Conservation (phyloP, 1,140 invertebrate species). For the Temnothorax longispinosus region DNA sequence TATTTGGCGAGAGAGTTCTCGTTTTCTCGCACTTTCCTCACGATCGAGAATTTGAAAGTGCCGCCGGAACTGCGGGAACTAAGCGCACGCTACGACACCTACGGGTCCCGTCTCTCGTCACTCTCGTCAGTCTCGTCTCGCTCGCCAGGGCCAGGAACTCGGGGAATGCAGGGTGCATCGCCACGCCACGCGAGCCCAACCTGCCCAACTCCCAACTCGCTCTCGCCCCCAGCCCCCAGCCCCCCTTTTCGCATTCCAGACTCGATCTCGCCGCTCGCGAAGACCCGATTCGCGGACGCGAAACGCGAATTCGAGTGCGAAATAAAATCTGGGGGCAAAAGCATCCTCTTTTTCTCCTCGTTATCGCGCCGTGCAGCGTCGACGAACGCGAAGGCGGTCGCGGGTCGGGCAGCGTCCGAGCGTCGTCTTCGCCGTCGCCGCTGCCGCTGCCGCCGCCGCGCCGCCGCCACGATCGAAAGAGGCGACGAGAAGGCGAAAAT, state of each 20-base stretch:
- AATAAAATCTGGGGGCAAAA: not conserved
- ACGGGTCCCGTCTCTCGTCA: not conserved
- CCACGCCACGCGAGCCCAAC: not conserved
- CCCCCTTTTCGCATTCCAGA: constrained; percentile 58
- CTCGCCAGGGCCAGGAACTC: not conserved
- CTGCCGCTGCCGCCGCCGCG: too few relatives aligned
- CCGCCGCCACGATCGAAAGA: constrained; percentile 15
- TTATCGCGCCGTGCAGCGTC: not conserved
- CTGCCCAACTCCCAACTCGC: not conserved
- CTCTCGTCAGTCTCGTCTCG: not conserved
- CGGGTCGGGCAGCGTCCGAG: not conserved
- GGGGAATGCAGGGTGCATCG: constrained; percentile 42
- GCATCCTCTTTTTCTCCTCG: not conserved
- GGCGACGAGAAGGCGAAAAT: constrained; percentile 69
- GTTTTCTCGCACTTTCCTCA: too few relatives aligned
- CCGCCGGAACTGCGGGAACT: constrained; percentile 41
- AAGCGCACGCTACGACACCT: constrained; percentile 27
- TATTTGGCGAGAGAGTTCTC: too few relatives aligned
- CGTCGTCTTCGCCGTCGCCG: not conserved
- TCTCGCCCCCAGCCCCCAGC: constrained; percentile 12
- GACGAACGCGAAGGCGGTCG: not conserved
- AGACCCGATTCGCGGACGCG: constrained; percentile 52
- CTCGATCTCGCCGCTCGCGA: constrained; percentile 55
- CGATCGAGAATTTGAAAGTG: constrained; percentile 48
- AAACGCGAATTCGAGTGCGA: constrained; percentile 15